Evolutionary conservation across 92 coral and sea anemone species (phyloP), one percentile per base, ranked within the genome.

Genomic region (Actinostola sp.): DNA sequence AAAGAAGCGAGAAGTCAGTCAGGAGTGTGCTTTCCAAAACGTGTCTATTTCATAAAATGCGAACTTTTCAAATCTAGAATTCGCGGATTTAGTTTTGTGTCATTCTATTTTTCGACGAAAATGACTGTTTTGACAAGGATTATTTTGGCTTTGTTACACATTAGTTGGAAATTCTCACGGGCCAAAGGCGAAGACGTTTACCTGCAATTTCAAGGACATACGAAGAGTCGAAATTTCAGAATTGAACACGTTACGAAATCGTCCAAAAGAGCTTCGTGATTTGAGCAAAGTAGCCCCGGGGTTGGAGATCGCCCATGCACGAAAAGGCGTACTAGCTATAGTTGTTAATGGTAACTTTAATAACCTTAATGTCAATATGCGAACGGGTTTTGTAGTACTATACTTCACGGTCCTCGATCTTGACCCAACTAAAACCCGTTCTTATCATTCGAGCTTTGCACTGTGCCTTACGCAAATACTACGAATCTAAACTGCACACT

Each of bases 71-170:
- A n/a, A n/a, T n/a, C n/a, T n/a, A n/a, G n/a, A n/a, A n/a, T n/a
- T n/a, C n/a, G n/a, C n/a, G n/a, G n/a, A n/a, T n/a, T n/a, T n/a
- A n/a, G n/a, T n/a, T n/a, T n/a, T n/a, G n/a, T n/a, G n/a, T n/a
- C n/a, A n/a, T n/a, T n/a, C n/a, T n/a, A n/a, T 61, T 68, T 13
- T 13, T 49, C 28, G 55, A 7, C 16, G 43, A 68, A 49, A 51
- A 34, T 0, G 26, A 4, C 4, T 5, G 24, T 35, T 32, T 56
- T 17, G 44, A 21, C 39, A 51, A 53, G 56, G 11, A 30, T 68
- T 68, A 68, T 68, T 68, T 68, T 68, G 15, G 49, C 74, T 33
- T 55, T 50, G 32, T 68, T 68, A 68, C 74, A 68, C 24, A 33
- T 51, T 21, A 21, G 13, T 3, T 10, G 10, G 21, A 29, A 33